Evolutionary conservation across 2,797 vertebrate genomes (phyloP), one percentile per base, ranked within the genome.

Genomic region (Tauraco hartlaubi): DNA sequence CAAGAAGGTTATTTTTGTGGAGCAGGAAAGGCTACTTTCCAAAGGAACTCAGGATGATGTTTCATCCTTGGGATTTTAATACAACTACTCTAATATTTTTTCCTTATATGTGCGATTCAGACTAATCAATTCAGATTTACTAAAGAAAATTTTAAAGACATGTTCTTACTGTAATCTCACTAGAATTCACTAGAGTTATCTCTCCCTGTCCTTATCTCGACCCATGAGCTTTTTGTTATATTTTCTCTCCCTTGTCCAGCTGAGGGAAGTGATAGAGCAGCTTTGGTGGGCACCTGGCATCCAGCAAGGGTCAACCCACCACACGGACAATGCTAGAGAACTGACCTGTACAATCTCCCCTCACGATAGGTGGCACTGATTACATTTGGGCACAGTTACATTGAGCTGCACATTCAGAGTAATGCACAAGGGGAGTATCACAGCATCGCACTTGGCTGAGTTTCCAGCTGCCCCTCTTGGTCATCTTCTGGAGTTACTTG

Each of bases 311-410:
- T 41, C 39, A 41, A 41, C 39, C 12, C 39, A 41, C 39, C 39
- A 41, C 39, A 41, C 39, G 6, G 39, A 41, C 29, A 79, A 21
- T 4, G 3, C 9, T 15, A 44, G n/a, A 52, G 52, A 62, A 51
- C 6, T 12, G 9, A 79, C 12, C 23, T 52, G 25, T 28, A 46
- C 79, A 25, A 59, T 48, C 13, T 73, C 73, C 43, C 68, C 23
- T 16, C 26, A 7, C 2, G 5, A 26, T 3, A 63, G 25, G 43
- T 7, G 5, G 46, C 15, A 26, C 2, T 2, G 4, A 31, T 11
- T 41, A 26, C 0, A 0, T 35, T 43, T 43, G 68, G 46, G 23
- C 67, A 79, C 15, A 4, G 14, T 23, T 6, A 26, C 5, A 8
- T 3, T 22, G 76, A 52, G 74, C 44, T 71, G 31, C 9, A 3